Base-by-base conservation (phyloP, 2,113 vertebrate genomes). In the Pterocles gutturalis region DNA sequence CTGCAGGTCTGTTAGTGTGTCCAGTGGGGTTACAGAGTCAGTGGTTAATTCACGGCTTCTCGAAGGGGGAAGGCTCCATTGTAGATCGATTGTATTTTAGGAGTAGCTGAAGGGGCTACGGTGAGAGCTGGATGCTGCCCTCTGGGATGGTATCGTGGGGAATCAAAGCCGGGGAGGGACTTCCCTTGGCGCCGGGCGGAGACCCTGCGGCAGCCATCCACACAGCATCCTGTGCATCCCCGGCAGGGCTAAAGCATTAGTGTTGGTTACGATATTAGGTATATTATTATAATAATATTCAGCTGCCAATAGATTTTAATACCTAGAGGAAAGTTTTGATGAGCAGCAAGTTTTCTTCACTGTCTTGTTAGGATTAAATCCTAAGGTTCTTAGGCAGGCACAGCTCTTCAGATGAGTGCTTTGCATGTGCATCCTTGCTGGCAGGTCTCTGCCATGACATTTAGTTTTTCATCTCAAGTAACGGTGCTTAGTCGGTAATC, bases 51-150 rank as follows among this genome's bases (percentile, higher is more conserved):
- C 43, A 10, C 38, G 28, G 38, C 75, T 62, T 28, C 72, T 55
- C 29, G 6, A n/a, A 28, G 45, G 16, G 24, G 5, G 29, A 8
- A 29, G 61, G 61, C 55, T 38, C 18, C 2, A 2, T 11, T 5
- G 11, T 2, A 9, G 33, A 5, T 33, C 28, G 2, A 0, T 4
- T 13, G 7, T 26, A 3, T 29, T 67, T 38, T 24, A 33, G 51
- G 24, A 38, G 49, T 1, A n/a, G 31, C 33, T 11, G 48, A 45
- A 64, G 43, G 48, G 51, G 57, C 25, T 0, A 2, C 7, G 6
- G n/a, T 0, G 19, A 16, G 41, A 33, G 18, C 18, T 20, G 1
- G 19, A 24, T 24, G 10, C 61, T 33, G 54, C 25, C 55, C 43
- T 48, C 1, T 9, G 33, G 5, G 25, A 31, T 62, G 78, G 33